These are phyloP conservation scores for Lithophane leautieri DNA, from an alignment of 2,888 invertebrate species.

Conservation along the genomic window DNA sequence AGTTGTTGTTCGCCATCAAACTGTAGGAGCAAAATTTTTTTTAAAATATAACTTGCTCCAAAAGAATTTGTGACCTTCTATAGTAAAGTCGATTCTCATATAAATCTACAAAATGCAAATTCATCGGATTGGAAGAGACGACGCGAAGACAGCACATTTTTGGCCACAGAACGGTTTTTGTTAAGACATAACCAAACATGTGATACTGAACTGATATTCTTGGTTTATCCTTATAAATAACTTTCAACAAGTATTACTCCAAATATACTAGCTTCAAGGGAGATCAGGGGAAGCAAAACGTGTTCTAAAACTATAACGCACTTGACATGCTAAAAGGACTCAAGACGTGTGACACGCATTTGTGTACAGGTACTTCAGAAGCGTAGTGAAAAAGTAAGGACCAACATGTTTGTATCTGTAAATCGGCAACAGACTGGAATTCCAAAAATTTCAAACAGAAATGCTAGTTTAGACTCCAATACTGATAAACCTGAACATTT, in stretches of 20 bases:
- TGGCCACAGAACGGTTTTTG: slow-evolving; percentile 2
- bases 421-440: background rate
- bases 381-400: background rate
- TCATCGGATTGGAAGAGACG: background rate
- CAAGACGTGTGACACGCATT: background rate
- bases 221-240: background rate
- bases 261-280: background rate
- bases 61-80: background rate
- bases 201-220: slow-evolving; percentile 18
- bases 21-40: background rate
- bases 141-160: background rate
- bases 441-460: slow-evolving; percentile 26
- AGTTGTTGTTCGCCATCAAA: slow-evolving; percentile 2
- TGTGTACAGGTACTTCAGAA: slow-evolving; percentile 1
- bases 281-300: background rate
- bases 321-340: background rate
- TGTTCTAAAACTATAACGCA: slow-evolving; percentile 1
- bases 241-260: slow-evolving; percentile 5
- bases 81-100: background rate
- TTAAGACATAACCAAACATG: background rate
- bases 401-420: slow-evolving; percentile 19
- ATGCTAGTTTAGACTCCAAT: slow-evolving; percentile 30
- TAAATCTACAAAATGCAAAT: background rate
- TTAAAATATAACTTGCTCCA: background rate
- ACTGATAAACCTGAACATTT: slow-evolving; percentile 24